Percentiles rank a stretch among this genome's conserved stretches.
Evolutionary conservation across 2,113 vertebrate genomes (phyloP).

Genomic region (Crotalus viridis): DNA sequence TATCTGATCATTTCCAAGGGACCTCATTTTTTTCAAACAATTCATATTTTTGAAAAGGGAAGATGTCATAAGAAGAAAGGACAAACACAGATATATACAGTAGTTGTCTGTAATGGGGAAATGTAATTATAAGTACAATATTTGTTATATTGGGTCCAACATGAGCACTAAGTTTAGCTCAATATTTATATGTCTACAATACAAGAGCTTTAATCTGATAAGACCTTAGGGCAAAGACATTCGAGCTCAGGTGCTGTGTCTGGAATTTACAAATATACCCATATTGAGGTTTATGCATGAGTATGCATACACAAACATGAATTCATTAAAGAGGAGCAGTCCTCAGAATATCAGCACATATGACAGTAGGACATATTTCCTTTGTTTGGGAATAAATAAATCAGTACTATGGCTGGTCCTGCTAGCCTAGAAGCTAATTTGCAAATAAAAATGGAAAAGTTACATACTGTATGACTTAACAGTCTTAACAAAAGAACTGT

Average conservation of each 20-base stretch:
- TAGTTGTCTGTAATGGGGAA: not conserved
- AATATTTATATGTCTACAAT: not conserved
- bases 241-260: not conserved
- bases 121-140: not conserved
- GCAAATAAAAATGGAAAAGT: not conserved
- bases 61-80: not conserved
- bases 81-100: not conserved
- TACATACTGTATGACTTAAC: not conserved
- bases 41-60: not conserved
- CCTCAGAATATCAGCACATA: not conserved
- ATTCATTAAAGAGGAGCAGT: not conserved
- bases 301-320: not conserved
- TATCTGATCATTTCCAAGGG: not conserved
- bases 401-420: not conserved
- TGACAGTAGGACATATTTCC: not conserved
- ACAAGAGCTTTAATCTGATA: not conserved
- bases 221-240: not conserved
- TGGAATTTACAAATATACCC: not conserved
- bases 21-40: not conserved
- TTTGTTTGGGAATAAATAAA: not conserved
- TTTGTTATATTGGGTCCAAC: not conserved
- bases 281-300: not conserved
- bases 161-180: not conserved
- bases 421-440: not conserved
- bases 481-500: not conserved